Evolutionary conservation across 2,113 vertebrate species (phyloP).

Genomic region (Urocitellus parryii): DNA sequence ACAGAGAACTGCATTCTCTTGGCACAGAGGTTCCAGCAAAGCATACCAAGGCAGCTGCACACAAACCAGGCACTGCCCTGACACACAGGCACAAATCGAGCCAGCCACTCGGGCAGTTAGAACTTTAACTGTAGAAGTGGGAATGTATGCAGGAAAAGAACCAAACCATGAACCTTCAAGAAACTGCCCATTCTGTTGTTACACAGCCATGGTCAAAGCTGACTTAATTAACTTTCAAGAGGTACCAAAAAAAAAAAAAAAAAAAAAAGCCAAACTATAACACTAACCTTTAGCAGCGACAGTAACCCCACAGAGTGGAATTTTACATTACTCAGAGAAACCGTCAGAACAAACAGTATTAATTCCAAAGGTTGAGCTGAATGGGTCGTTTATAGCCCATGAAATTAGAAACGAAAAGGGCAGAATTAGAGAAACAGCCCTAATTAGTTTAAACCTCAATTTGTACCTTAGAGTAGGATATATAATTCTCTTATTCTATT

Average conservation of each 20-base stretch:
- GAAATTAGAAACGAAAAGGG: constrained; percentile 43
- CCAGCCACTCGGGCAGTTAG: constrained; percentile 33
- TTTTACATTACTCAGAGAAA: constrained; percentile 32
- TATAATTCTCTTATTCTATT: constrained; percentile 4
- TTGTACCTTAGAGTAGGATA: background rate
- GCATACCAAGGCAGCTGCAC: background rate
- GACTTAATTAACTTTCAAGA: constrained; percentile 69
- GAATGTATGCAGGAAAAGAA: constrained; percentile 64
- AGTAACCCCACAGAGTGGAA: constrained; percentile 26
- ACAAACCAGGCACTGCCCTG: background rate
- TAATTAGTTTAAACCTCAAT: constrained; percentile 21
- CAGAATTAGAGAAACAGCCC: constrained; percentile 28
- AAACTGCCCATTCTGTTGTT: constrained; percentile 50
- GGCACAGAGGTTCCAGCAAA: background rate
- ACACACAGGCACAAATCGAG: background rate
- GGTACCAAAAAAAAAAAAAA: background rate
- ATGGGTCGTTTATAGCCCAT: constrained; percentile 17
- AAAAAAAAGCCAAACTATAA: background rate
- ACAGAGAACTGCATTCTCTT: background rate
- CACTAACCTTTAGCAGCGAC: constrained; percentile 20
- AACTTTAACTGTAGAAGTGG: constrained; percentile 52
- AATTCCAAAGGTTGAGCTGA: constrained; percentile 53
- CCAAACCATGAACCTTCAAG: constrained; percentile 55
- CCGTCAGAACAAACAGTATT: constrained; percentile 17
- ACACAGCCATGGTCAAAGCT: constrained; percentile 51